These are phyloP conservation scores for Ooceraea biroi DNA, from an alignment of 1,140 invertebrate genomes.

Conservation along the genomic window DNA sequence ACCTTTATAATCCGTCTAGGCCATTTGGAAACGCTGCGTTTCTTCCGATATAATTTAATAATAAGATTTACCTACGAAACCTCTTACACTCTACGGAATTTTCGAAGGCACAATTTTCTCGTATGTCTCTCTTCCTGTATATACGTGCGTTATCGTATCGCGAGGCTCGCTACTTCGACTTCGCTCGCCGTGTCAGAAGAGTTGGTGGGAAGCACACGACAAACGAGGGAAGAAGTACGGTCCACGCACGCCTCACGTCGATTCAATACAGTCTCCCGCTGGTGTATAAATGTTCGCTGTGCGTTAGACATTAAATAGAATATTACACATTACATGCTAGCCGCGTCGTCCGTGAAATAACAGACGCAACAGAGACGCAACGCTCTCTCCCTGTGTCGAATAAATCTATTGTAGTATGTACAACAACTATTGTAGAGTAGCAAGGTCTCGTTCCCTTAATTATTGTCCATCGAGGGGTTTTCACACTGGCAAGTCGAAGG, in stretches of 20 bases:
- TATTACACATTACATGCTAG: conserved; percentile 78
- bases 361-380: conserved; percentile 69
- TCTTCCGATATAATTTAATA: conserved; percentile 73
- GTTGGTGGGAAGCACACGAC: background rate
- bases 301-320: conserved; percentile 72
- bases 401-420: conserved; percentile 79
- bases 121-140: conserved; percentile 9
- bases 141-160: background rate
- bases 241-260: background rate
- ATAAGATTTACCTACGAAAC: conserved; percentile 62
- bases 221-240: background rate
- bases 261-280: background rate
- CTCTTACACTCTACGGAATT: conserved; percentile 66
- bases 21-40: conserved; percentile 73
- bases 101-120: conserved; percentile 75
- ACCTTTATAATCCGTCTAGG: conserved; percentile 60
- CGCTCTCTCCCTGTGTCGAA: conserved; percentile 63
- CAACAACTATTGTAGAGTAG: conserved; percentile 80
- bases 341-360: conserved; percentile 76
- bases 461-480: conserved; percentile 77
- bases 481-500: conserved; percentile 85
- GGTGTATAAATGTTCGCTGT: background rate
- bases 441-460: conserved; percentile 81
- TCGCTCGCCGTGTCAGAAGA: background rate
- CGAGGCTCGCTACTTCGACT: background rate